phyloP scores from a whole-genome alignment of 53 echinoderm and acorn worm genomes.

The Astropecten irregularis region DNA sequence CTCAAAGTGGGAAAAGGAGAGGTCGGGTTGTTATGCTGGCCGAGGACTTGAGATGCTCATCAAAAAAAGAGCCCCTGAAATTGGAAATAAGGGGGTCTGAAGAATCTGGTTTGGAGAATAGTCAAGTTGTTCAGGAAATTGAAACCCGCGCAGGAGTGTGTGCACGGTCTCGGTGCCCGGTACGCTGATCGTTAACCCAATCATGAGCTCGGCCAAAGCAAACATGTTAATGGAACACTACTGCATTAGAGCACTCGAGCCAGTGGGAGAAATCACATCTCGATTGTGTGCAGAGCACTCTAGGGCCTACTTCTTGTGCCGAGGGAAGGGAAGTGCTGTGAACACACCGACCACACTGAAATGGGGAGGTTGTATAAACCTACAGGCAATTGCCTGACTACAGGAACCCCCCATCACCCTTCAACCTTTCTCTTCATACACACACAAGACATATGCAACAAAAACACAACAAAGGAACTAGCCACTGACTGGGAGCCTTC shows the following conservation, averaged over 20 bases:
- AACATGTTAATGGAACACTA: slow-evolving; percentile 71
- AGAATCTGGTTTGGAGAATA: slow-evolving; percentile 27
- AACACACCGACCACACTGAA: slow-evolving; percentile 48
- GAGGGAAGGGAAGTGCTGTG: slow-evolving; percentile 21
- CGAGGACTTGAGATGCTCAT: slow-evolving; percentile 40
- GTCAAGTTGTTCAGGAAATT: slow-evolving; percentile 59
- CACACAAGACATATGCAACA: background rate
- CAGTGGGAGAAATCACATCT: slow-evolving; percentile 61
- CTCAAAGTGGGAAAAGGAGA: slow-evolving; percentile 5
- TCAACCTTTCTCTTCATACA: slow-evolving; percentile 6
- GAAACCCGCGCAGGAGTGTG: slow-evolving; percentile 55
- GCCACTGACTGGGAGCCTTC: background rate
- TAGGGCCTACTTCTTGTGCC: slow-evolving; percentile 47
- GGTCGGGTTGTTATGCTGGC: slow-evolving; percentile 36
- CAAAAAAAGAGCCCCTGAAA: slow-evolving; percentile 36
- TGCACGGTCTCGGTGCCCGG: slow-evolving; percentile 53
- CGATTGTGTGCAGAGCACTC: slow-evolving; percentile 68
- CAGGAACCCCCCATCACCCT: slow-evolving; percentile 13
- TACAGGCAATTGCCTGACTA: slow-evolving; percentile 46
- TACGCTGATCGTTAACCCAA: slow-evolving; percentile 66
- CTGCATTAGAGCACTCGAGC: slow-evolving; percentile 69
- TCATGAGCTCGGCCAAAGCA: slow-evolving; percentile 63
- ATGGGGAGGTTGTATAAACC: slow-evolving; percentile 56
- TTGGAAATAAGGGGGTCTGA: slow-evolving; percentile 23
- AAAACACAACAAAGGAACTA: slow-evolving; percentile 19